A percentile compares a stretch with the other conserved stretches of the same genome.
phyloP scores from a whole-genome alignment of 2,797 vertebrate genomes.

The Leuciscus waleckii region DNA sequence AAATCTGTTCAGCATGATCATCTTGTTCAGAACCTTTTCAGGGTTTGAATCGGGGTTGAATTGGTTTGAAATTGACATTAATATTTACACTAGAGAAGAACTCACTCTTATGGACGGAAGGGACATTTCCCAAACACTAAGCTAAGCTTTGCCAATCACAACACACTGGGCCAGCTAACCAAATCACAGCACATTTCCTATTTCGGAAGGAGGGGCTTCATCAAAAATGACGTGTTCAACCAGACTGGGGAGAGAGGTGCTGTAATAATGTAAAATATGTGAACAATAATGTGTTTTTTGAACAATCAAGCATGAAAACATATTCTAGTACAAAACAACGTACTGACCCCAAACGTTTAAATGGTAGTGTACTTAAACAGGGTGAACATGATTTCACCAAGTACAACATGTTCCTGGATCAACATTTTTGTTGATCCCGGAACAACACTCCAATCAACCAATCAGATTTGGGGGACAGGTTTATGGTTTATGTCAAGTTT shows the following conservation, averaged over 20 bases:
- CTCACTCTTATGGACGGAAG: too few relatives aligned
- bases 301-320: background rate
- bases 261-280: background rate
- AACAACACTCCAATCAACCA: background rate
- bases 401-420: background rate
- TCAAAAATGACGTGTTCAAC: too few relatives aligned
- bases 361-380: background rate
- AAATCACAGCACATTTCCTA: background rate
- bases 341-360: background rate
- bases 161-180: background rate
- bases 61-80: too few relatives aligned
- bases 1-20: too few relatives aligned
- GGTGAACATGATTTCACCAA: background rate
- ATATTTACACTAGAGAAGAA: too few relatives aligned
- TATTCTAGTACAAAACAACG: background rate
- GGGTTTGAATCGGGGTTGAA: too few relatives aligned
- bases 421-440: background rate
- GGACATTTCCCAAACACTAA: too few relatives aligned
- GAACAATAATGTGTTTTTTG: background rate
- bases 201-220: background rate
- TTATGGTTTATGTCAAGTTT: background rate
- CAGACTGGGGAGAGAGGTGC: too few relatives aligned
- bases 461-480: background rate
- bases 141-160: too few relatives aligned
- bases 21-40: too few relatives aligned